Percentiles rank a stretch among this genome's conserved stretches.
These are phyloP conservation scores for Columba guinea DNA, from an alignment of 2,797 vertebrate genomes.

Conservation along the genomic window DNA sequence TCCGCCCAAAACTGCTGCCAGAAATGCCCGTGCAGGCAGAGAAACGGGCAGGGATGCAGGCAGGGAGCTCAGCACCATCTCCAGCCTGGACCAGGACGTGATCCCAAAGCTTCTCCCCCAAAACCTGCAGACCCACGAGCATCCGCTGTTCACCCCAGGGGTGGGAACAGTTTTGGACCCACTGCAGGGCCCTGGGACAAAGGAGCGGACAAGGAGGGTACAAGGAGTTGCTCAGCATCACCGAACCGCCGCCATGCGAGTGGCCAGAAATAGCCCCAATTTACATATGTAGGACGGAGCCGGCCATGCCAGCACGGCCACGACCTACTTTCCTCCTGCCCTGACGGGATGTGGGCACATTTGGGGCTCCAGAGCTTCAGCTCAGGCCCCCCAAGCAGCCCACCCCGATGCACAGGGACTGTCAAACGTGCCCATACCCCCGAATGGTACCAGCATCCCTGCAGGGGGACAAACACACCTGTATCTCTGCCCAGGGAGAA, in stretches of 20 bases:
- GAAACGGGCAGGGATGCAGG: background rate
- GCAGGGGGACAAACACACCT: too few species aligned
- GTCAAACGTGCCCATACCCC: background rate
- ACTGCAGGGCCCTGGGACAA: background rate
- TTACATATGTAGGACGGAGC: slow-evolving; percentile 37
- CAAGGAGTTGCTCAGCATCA: background rate
- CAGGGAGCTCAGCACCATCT: background rate
- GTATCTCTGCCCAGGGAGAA: background rate
- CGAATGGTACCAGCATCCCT: background rate
- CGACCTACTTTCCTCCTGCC: background rate
- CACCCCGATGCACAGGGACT: background rate
- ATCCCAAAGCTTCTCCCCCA: background rate
- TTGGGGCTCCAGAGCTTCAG: background rate
- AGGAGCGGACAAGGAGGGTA: background rate
- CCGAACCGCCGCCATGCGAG: background rate
- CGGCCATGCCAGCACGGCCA: background rate
- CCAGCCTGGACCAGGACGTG: too few species aligned
- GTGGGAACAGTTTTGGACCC: background rate
- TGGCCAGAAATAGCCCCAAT: slow-evolving; percentile 11
- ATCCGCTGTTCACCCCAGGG: background rate
- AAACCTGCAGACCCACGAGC: background rate
- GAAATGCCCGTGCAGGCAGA: background rate
- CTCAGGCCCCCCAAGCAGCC: accelerated
- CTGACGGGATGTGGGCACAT: accelerated
- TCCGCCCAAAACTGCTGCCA: background rate